Evolutionary conservation across 2,888 invertebrate species (phyloP).

Genomic region (Agrotis ipsilon): DNA sequence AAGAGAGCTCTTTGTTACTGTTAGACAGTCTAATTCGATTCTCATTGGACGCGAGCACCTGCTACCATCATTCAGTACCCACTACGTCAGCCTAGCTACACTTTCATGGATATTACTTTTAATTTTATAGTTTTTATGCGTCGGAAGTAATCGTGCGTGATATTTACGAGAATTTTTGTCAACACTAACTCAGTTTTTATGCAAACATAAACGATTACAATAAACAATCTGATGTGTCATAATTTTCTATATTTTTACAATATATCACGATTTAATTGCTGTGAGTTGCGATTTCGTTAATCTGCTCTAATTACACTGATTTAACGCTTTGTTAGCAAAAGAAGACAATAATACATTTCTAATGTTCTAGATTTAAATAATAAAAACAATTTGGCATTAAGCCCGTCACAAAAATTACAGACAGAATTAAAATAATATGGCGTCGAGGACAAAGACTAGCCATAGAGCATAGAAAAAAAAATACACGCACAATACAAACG

Average conservation of each 20-base stretch:
- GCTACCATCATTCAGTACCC: conserved; percentile 41
- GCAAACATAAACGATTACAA: conserved; percentile 21
- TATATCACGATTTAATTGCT: conserved; percentile 38
- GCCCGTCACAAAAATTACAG: conserved; percentile 48
- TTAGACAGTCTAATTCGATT: conserved; percentile 41
- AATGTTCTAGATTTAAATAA: conserved; percentile 27
- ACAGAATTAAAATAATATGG: conserved; percentile 53
- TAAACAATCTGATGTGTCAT: conserved; percentile 37
- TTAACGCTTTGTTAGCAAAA: conserved; percentile 31
- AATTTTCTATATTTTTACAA: conserved; percentile 44
- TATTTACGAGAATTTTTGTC: conserved; percentile 50
- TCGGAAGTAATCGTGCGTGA: conserved; percentile 49
- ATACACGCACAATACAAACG: conserved; percentile 13
- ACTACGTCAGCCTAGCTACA: conserved; percentile 30
- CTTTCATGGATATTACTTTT: conserved; percentile 34
- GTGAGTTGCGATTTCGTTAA: conserved; percentile 34
- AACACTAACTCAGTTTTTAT: conserved; percentile 23
- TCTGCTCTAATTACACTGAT: conserved; percentile 41
- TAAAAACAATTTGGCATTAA: conserved; percentile 60
- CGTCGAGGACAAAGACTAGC: conserved; percentile 30
- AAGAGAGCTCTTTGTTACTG: conserved; percentile 30
- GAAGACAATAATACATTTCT: conserved; percentile 22
- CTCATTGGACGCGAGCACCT: conserved; percentile 32
- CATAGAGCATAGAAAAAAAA: conserved; percentile 19
- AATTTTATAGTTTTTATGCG: conserved; percentile 49